A percentile compares a stretch with the other conserved stretches of the same genome.
Evolutionary conservation across 2,888 invertebrate genomes (phyloP).

Genomic region (Carterocephalus palaemon): DNA sequence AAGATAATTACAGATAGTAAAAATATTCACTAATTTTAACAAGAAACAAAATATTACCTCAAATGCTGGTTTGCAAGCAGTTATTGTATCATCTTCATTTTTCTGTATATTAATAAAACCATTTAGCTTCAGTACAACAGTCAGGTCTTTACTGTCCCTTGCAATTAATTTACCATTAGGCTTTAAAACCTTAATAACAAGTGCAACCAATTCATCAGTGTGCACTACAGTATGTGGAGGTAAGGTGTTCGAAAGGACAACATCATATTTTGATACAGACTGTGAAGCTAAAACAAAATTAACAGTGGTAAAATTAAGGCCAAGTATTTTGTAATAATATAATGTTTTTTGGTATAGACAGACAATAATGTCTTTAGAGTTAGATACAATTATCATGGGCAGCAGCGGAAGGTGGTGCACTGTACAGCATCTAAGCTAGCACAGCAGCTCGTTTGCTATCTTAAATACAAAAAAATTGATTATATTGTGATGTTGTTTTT

Average conservation of each 20-base stretch:
- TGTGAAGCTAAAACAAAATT: conserved; percentile 71
- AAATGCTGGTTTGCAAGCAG: conserved; percentile 83
- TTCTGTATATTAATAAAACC: conserved; percentile 79
- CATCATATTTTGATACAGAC: conserved; percentile 79
- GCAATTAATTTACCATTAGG: conserved; percentile 80
- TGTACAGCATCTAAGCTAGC: too few species aligned
- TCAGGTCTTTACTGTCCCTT: conserved; percentile 64
- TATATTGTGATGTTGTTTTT: too few species aligned
- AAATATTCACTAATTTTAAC: too few species aligned
- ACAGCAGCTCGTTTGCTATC: too few species aligned
- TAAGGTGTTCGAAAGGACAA: conserved; percentile 77
- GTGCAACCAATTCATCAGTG: conserved; percentile 69
- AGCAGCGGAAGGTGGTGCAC: too few species aligned
- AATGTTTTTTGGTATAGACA: too few species aligned
- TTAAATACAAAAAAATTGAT: too few species aligned
- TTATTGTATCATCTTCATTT: conserved; percentile 48
- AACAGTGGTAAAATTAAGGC: too few species aligned
- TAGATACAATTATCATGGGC: too few species aligned
- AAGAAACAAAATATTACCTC: conserved; percentile 64
- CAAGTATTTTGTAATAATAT: too few species aligned
- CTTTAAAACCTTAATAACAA: conserved; percentile 80
- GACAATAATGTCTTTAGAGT: too few species aligned
- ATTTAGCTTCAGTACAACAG: conserved; percentile 79
- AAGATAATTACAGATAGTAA: too few species aligned
- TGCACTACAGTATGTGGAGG: conserved; percentile 62